These are phyloP conservation scores for Drosophila tanythrix DNA, from an alignment of 2,888 invertebrate species.

Conservation along the genomic window DNA sequence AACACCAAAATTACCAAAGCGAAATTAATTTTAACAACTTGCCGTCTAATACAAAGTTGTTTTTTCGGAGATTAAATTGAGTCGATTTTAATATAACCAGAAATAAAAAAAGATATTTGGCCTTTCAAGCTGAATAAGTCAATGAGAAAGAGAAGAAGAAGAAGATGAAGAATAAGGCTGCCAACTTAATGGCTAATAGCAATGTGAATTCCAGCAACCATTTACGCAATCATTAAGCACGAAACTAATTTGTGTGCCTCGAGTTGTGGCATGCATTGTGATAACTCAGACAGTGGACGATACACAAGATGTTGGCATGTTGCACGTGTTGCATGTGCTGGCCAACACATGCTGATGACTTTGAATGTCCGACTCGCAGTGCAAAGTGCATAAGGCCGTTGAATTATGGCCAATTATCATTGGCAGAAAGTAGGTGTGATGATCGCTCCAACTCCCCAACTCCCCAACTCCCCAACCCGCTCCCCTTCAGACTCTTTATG, in stretches of 20 bases:
- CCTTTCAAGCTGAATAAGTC: neutral
- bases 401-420: slow-evolving; percentile 78
- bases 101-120: neutral
- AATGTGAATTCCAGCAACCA: slow-evolving; percentile 76
- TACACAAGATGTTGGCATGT: slow-evolving; percentile 12
- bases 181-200: slow-evolving; percentile 65
- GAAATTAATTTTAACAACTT: slow-evolving; percentile 18
- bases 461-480: neutral
- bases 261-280: slow-evolving; percentile 56
- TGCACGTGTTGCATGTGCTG: slow-evolving; percentile 15
- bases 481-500: neutral
- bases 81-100: neutral
- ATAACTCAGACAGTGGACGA: slow-evolving; percentile 48
- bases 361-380: slow-evolving; percentile 32
- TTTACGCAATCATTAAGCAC: slow-evolving; percentile 79
- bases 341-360: slow-evolving; percentile 37
- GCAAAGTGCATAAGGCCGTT: slow-evolving; percentile 70
- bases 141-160: neutral
- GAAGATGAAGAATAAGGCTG: slow-evolving; percentile 10
- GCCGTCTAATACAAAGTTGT: slow-evolving; percentile 41
- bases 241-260: slow-evolving; percentile 73
- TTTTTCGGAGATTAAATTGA: neutral
- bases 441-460: slow-evolving; percentile 53
- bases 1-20: neutral
- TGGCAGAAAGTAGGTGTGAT: slow-evolving; percentile 77